Base-by-base conservation (phyloP, 2,888 invertebrate genomes). In the Calameuta pallipes region DNA sequence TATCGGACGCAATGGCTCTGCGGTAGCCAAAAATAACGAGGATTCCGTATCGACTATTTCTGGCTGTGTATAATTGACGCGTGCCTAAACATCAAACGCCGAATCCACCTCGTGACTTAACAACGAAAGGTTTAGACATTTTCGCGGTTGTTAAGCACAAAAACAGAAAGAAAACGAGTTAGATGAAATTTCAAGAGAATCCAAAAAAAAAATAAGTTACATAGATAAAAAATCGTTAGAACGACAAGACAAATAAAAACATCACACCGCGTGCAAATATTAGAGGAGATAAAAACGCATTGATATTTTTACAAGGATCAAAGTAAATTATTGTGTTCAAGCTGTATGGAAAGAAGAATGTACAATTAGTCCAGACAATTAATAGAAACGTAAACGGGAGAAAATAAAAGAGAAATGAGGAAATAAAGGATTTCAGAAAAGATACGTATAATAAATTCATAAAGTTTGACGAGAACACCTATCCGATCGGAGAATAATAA, bases 11-110 rank as follows among this genome's bases (percentile, higher is more conserved):
- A 79, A 75, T 78, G 76, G 73, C 75, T 80, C 77, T 80, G 77
- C 80, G 80, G 76, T 69, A 79, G 76, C 81, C 83, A 75, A 84
- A 87, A 87, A 87, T 87, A 87, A 82, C 81, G 78, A 80, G 79
- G 84, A 87, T 87, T 83, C 85, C 87, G 81, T 83, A 82, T 81
- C 81, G 84, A 78, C 81, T 87, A 87, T 86, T 86, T 81, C 81
- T 81, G 81, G 78, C 81, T 75, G 76, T 81, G 81, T 81, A 77
- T 80, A 81, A 85, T 85, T 78, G 82, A 83, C 78, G 79, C 69
- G 75, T 79, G 78, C 73, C 79, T 81, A 75, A 83, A 81, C 76
- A 78, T 83, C 83, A 79, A 82, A 79, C 33, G 71, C 71, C 71
- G 33, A 71, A 71, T 31, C 34, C 71, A 71, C 71, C 56, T 56